Evolutionary conservation across 1,140 invertebrate genomes (phyloP), one percentile per base, ranked within the genome.

Genomic region (Sitobion miscanthi): DNA sequence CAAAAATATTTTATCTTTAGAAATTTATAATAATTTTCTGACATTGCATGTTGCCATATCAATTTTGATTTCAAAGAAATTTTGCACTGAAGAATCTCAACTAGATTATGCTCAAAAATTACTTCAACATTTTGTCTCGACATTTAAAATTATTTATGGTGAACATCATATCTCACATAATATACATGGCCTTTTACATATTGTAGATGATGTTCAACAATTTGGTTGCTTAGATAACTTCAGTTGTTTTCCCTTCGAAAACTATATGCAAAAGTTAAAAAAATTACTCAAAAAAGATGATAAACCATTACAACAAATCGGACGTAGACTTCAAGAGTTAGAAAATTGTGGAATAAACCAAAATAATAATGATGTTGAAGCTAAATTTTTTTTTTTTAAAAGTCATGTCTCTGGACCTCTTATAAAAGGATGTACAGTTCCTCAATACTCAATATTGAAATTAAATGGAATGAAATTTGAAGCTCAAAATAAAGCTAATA

Each of bases 131-230:
- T 77, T 77, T 77, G 62, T 77, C 14, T n/a, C 30, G 2, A 77
- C 69, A n/a, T 77, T 77, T 77, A 77, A 77, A 77, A n/a, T n/a
- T 14, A 77, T 77, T 77, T 35, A 77, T 77, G 69, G n/a, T n/a
- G 69, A 30, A n/a, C 69, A 77, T 30, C 69, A 77, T 77, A n/a
- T 77, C 8, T 77, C 30, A 77, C 62, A 77, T 77, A 77, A 77
- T 77, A 77, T 77, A 77, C 62, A 77, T 17, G 62, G 62, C 11
- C 62, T 77, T 30, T 77, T 77, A 77, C 62, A 77, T n/a, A n/a
- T 77, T n/a, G n/a, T n/a, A 11, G 2, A 77, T 77, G 62, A 77
- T 77, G 62, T 77, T 77, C n/a, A n/a, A 77, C 8, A 77, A 30
- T 77, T n/a, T 35, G n/a, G 69, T 77, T 30, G 9, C n/a, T 77